phyloP scores from a whole-genome alignment of 2,888 invertebrate species.

The Cantharis nigra region DNA sequence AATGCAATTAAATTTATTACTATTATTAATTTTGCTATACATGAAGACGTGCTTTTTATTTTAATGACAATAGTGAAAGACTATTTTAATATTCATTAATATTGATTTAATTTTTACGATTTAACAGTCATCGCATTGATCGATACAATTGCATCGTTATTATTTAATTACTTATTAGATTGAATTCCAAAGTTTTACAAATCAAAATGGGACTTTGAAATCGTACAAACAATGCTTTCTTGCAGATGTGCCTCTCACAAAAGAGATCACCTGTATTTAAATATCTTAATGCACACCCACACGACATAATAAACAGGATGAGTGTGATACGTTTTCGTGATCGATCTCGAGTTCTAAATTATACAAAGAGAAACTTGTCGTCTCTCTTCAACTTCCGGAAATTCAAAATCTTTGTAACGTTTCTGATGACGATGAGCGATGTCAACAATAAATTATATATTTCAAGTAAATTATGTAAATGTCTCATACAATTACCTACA shows the following conservation, averaged over 20 bases:
- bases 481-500: not conserved
- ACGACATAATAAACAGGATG: conserved; percentile 23
- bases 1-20: conserved; percentile 5
- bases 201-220: conserved; percentile 16
- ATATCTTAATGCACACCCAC: conserved; percentile 31
- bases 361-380: not conserved
- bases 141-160: conserved; percentile 3
- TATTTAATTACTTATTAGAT: conserved; percentile 19
- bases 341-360: not conserved
- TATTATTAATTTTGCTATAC: conserved; percentile 13
- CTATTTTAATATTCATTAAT: conserved; percentile 8
- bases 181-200: conserved; percentile 21
- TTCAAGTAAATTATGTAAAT: not conserved
- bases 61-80: not conserved
- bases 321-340: conserved; percentile 1
- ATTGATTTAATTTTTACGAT: conserved; percentile 1
- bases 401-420: not conserved
- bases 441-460: not conserved
- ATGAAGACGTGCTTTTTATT: conserved; percentile 3
- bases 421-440: not conserved
- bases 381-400: not conserved
- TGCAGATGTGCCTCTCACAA: conserved; percentile 25
- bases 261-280: conserved; percentile 29
- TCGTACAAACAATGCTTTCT: conserved; percentile 18
- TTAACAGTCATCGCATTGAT: conserved; percentile 7